Conservation (phyloP, 2,797 vertebrate genomes). For the Leptoclinus maculatus region DNA sequence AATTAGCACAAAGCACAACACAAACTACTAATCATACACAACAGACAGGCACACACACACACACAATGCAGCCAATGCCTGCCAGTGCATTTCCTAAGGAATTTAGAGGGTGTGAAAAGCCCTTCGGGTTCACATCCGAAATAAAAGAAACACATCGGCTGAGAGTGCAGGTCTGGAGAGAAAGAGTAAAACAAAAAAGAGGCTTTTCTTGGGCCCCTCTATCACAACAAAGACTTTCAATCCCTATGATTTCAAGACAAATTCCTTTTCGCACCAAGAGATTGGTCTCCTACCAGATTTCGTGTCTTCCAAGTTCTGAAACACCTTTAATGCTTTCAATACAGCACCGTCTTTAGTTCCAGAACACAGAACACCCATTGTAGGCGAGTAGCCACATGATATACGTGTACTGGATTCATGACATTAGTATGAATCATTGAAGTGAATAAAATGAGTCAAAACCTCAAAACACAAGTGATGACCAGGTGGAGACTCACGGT, state of each 20-base stretch:
- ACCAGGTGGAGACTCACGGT: constrained; percentile 73
- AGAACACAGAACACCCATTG: neutral
- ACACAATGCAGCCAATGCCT: neutral
- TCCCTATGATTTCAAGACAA: constrained; percentile 41
- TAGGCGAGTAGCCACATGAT: neutral
- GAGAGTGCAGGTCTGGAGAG: constrained; percentile 19
- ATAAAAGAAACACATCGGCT: constrained; percentile 35
- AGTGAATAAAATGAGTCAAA: neutral
- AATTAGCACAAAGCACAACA: constrained; percentile 23
- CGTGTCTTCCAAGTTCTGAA: constrained; percentile 3
- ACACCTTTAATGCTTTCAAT: neutral
- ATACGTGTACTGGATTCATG: neutral
- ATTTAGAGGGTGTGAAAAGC: constrained; percentile 52
- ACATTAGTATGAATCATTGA: neutral
- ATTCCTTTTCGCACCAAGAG: constrained; percentile 19
- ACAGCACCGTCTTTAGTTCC: neutral
- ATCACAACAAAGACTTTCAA: constrained; percentile 48
- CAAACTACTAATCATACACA: constrained; percentile 30
- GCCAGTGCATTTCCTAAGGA: constrained; percentile 43
- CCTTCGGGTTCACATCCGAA: constrained; percentile 38
- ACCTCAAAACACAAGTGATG: neutral
- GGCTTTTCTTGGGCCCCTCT: constrained; percentile 12
- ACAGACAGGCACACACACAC: neutral
- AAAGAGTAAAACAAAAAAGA: neutral
- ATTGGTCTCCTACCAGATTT: constrained; percentile 12